Percentiles rank a stretch among this genome's conserved stretches.
phyloP scores from a whole-genome alignment of 2,113 vertebrate genomes.

The Bothrops jararaca region DNA sequence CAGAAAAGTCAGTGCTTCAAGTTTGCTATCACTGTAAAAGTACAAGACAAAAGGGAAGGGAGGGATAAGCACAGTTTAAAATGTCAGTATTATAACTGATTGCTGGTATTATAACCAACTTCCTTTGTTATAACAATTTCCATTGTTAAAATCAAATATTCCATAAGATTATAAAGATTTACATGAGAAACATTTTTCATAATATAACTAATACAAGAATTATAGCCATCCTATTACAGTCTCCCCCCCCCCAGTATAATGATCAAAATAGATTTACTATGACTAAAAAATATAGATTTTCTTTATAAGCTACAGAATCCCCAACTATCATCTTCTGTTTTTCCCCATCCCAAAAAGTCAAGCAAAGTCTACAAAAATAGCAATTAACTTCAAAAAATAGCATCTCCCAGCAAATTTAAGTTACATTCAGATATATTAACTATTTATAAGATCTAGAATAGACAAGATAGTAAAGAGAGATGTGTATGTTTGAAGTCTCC shows the following conservation, averaged over 20 bases:
- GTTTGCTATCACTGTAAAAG: constrained; percentile 67
- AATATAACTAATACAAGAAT: constrained; percentile 57
- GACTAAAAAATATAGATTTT: constrained; percentile 98
- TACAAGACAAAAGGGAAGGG: constrained; percentile 48
- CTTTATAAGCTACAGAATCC: constrained; percentile 78
- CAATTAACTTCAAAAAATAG: constrained; percentile 96
- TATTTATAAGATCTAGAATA: constrained; percentile 42
- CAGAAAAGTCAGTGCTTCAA: constrained; percentile 66
- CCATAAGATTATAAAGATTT: constrained; percentile 62
- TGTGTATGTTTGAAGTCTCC: background rate
- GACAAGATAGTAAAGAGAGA: constrained; percentile 15
- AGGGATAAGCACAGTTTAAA: constrained; percentile 56
- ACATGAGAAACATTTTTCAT: constrained; percentile 55
- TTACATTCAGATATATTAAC: constrained; percentile 81
- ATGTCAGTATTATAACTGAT: constrained; percentile 46
- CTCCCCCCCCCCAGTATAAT: constrained; percentile 69
- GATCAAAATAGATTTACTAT: constrained; percentile 96
- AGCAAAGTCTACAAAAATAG: constrained; percentile 98
- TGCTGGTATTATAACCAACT: constrained; percentile 43
- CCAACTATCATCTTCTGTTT: constrained; percentile 77
- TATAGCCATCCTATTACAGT: constrained; percentile 60
- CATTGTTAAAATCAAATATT: constrained; percentile 62
- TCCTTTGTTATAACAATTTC: constrained; percentile 57
- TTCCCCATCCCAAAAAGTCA: constrained; percentile 66
- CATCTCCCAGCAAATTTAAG: constrained; percentile 77